Evolutionary conservation across 2,113 vertebrate genomes (phyloP), one percentile per base, ranked within the genome.

Genomic region (Phaethon lepturus): DNA sequence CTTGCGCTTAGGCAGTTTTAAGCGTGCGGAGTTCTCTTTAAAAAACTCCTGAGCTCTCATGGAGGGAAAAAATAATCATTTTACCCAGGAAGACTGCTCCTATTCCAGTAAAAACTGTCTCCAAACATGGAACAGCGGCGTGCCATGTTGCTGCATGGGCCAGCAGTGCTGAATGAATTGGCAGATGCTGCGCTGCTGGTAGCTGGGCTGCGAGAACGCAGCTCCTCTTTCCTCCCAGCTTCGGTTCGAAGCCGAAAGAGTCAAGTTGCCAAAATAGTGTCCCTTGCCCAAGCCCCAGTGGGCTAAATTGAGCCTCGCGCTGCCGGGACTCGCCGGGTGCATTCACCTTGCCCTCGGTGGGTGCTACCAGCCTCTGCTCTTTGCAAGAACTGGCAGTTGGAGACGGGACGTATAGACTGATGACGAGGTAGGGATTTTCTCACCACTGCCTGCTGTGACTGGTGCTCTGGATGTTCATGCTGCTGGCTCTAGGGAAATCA

Each of bases 141-240:
- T 96, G 96, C 92, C 94, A 86, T 95, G 91, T 49, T 73, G 92
- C 93, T 80, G 90, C 69, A 42, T 5, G 66, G 87, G 95, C 97
- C 96, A 97, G 95, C 93, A 93, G 69, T 3, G 67, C 94, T 94
- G 95, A 97, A 93, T 95, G 94, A 91, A 79, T 96, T 97, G 97
- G 97, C 92, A 95, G 93, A 93, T 87, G 69, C 88, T 50, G 84
- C 18, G 17, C 86, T 58, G 44, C 59, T 89, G 85, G 90, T 69
- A 84, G 88, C 69, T 38, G 63, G 68, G 64, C 82, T 88, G 76
- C 11, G 53, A 88, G 72, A 77, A 47, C 0, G 1, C 50, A 24
- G 86, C 77, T 95, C 62, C 67, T 91, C 86, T 71, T 42, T 35
- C 9, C 84, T 87, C 49, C 47, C 59, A n/a, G 44, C 84, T 86